These are phyloP conservation scores for Megatriorchis doriae DNA, from an alignment of 2,113 vertebrate genomes.

Conservation along the genomic window DNA sequence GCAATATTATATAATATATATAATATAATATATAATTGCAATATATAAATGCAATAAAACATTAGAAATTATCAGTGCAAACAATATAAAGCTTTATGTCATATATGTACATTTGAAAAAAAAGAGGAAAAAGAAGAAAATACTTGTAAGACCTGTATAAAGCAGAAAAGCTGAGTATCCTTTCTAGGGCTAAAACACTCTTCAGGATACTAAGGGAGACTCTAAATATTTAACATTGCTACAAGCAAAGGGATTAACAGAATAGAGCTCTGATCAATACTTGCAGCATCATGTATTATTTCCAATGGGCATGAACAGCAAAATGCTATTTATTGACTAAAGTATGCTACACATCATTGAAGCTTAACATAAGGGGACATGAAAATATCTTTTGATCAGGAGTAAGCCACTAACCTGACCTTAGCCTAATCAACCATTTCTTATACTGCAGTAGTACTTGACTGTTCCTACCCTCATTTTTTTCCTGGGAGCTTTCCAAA, in stretches of 20 bases:
- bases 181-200: not conserved
- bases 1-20: no score
- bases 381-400: not conserved
- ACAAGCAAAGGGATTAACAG: not conserved
- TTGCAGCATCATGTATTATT: not conserved
- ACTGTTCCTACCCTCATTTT: not conserved
- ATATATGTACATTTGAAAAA: not conserved
- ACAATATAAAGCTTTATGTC: not conserved
- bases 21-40: no score
- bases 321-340: not conserved
- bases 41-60: not conserved
- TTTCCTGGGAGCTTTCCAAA: not conserved
- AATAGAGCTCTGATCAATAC: not conserved
- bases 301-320: not conserved
- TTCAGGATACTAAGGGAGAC: not conserved
- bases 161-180: not conserved
- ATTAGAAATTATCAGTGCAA: not conserved
- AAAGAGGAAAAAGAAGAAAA: not conserved
- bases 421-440: not conserved
- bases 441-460: not conserved
- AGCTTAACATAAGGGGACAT: not conserved
- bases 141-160: not conserved
- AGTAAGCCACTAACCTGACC: not conserved
- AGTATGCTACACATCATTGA: not conserved
- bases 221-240: not conserved